Base-by-base conservation (phyloP, 64 coral and sea anemone species). In the Platygyra sinensis region DNA sequence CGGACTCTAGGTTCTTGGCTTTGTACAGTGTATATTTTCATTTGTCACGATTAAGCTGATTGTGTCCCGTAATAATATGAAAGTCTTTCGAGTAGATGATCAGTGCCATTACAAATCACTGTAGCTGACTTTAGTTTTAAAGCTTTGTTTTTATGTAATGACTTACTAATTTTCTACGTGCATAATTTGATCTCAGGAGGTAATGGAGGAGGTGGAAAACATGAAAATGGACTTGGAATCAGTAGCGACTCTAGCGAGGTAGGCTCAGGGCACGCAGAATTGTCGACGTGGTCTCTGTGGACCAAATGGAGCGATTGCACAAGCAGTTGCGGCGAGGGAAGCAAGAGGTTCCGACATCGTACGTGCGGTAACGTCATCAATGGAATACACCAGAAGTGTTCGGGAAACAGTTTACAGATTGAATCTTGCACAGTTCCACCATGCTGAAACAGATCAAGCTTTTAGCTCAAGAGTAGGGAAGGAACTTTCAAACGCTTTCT, bases 171-270 rank as follows among this genome's bases (percentile, higher is more conserved):
- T 62, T 16, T 62, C 12, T 65, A 16, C 18, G 31, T 46, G 5
- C 51, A 49, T 7, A 22, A 36, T 49, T 52, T 28, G 30, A 25
- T 49, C 8, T 67, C 38, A 84, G 80, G 31, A n/a, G 59, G 20
- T 69, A 67, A 84, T 6, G 80, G 60, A 64, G 59, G 80, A 20
- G 19, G 30, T 39, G 80, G 61, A 25, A 69, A 84, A 20, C 36
- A 38, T 1, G 36, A 38, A 38, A 38, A 38, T 2, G 62, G 62
- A 8, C 62, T 69, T 62, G 33, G 4, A 65, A 42, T 84, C n/a
- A 19, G 67, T 2, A 49, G 15, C 9, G 80, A 84, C 62, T 84
- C 11, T 19, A 50, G 8, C 16, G 62, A 84, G 3, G 20, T 5
- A 30, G 60, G 80, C 22, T 67, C 80, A 24, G 80, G 80, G 11